These are phyloP conservation scores for Ganaspis brasiliensis DNA, from an alignment of 2,888 invertebrate genomes.

Conservation along the genomic window DNA sequence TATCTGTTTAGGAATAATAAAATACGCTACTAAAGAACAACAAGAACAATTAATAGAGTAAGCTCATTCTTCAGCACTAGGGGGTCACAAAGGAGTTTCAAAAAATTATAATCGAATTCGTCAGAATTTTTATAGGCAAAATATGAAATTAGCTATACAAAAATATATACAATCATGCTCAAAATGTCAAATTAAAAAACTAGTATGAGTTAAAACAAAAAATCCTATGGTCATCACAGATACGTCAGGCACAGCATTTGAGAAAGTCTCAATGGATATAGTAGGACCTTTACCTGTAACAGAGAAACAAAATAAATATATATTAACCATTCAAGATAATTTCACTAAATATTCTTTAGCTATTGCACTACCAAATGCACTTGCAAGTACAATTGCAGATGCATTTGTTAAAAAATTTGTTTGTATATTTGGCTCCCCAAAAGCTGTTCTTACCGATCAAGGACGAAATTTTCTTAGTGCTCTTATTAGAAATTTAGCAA, in stretches of 20 bases:
- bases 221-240: not conserved
- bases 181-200: constrained; percentile 27
- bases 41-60: constrained; percentile 30
- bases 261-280: not conserved
- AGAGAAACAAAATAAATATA: not conserved
- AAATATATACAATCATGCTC: constrained; percentile 38
- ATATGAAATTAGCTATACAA: constrained; percentile 32
- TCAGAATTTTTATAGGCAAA: constrained; percentile 41
- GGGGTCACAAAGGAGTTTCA: constrained; percentile 45
- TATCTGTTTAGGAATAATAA: not conserved
- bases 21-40: not conserved
- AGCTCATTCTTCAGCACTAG: constrained; percentile 40
- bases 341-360: too few species aligned
- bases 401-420: not conserved
- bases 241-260: not conserved
- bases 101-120: constrained; percentile 47
- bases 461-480: too few species aligned
- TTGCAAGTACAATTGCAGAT: constrained; percentile 33
- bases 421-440: too few species aligned
- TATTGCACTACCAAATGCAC: not conserved
- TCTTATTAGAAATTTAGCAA: too few species aligned
- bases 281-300: not conserved
- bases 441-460: too few species aligned
- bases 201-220: not conserved
- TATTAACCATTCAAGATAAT: not conserved